Evolutionary conservation across 2,797 vertebrate genomes (phyloP).

Genomic region (Sternotherus odoratus): DNA sequence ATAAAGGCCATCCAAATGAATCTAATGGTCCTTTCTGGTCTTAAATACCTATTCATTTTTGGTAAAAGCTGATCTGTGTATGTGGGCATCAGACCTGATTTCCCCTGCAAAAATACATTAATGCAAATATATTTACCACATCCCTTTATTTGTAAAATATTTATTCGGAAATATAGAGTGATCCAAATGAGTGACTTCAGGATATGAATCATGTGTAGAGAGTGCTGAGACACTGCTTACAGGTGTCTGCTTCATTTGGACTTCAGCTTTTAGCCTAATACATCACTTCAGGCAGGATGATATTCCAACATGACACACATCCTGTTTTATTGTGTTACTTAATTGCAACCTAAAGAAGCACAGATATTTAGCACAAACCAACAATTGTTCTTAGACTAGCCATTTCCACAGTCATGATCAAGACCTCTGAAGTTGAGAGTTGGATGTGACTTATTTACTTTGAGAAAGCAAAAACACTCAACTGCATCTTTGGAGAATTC

Average conservation of each 20-base stretch:
- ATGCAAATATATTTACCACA: background rate
- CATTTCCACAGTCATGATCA: background rate
- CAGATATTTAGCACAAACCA: background rate
- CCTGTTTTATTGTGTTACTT: background rate
- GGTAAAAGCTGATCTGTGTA: accelerated
- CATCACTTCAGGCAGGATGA: constrained; percentile 11
- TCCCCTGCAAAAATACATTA: background rate
- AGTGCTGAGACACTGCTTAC: background rate
- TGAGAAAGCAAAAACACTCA: background rate
- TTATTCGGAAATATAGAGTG: constrained; percentile 7
- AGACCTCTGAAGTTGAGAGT: background rate
- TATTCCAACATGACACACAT: background rate
- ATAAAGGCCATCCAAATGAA: background rate
- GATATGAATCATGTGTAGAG: background rate
- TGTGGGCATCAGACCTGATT: background rate
- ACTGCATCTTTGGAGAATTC: background rate
- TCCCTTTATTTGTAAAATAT: background rate
- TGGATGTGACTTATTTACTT: background rate
- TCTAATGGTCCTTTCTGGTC: background rate
- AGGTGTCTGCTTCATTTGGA: constrained; percentile 37
- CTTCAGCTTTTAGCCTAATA: constrained; percentile 51
- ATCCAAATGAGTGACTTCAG: constrained; percentile 27
- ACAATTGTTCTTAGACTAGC: background rate
- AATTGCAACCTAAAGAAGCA: constrained; percentile 12
- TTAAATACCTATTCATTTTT: background rate